Evolutionary conservation across 1,140 invertebrate species (phyloP), one percentile per base, ranked within the genome.

Genomic region (Macrobrachium rosenbergii): DNA sequence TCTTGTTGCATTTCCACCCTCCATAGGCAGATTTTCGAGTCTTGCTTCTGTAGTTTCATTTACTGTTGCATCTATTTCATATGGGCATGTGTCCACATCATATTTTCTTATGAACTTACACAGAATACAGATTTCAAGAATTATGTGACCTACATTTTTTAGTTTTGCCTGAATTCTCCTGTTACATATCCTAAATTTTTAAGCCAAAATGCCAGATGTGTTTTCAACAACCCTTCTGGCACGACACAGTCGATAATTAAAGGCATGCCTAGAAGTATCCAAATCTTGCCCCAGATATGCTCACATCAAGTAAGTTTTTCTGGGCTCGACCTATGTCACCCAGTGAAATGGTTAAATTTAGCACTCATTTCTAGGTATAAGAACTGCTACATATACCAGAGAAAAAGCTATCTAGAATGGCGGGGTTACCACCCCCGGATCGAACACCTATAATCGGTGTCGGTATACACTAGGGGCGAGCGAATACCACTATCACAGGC

Each of bases 1-100:
- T n/a, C n/a, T n/a, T 82, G 79, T 82, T 82, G 79, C 63, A 67
- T 82, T 82, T 82, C 19, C 62, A 82, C 79, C 79, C 59, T 82
- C 60, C 79, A 82, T 28, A 67, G 79, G 14, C 79, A 69, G 79
- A 82, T 82, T 82, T 82, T 67, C 62, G 12, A 67, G 28, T 67
- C 63, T 82, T 82, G n/a, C 60, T 82, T 82, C 79, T 64, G 59
- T 28, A 1, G 63, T 82, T 67, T 82, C 60, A 67, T 64, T 64
- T n/a, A 58, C 52, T 37, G 59, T 64, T 82, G 59, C 62, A 82
- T 82, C 23, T 82, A 82, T 64, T 64, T 69, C 63, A 60, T 82
- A 16, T 82, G 37, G 59, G 62, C 64, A 43, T 60, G 79, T 14
- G 8, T 82, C 64, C 64, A 37, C 62, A 67, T 2, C 63, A 82